Percentiles rank a stretch among this genome's conserved stretches.
phyloP scores from a whole-genome alignment of 2,797 vertebrate species.

The Hephaestus fuliginosus region DNA sequence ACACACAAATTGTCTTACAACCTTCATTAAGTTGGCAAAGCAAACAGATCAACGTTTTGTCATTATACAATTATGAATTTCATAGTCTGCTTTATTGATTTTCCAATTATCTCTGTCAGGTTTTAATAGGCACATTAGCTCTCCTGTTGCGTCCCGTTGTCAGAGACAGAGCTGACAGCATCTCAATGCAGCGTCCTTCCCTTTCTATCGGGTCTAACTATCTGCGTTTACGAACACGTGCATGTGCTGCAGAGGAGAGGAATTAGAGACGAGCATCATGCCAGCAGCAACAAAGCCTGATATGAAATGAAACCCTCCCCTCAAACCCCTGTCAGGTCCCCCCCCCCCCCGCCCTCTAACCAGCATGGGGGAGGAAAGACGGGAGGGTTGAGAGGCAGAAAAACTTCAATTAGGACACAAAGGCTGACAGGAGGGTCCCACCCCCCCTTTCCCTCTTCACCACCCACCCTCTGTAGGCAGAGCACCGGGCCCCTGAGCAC shows the following conservation, averaged over 20 bases:
- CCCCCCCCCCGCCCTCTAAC: slow-evolving; percentile 49
- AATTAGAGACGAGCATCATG: slow-evolving; percentile 58
- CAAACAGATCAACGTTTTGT: slow-evolving; percentile 13
- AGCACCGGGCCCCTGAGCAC: slow-evolving; percentile 61
- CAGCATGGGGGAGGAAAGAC: slow-evolving; percentile 60
- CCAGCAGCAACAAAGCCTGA: slow-evolving; percentile 73
- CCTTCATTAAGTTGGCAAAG: not conserved
- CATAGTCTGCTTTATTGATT: slow-evolving; percentile 39
- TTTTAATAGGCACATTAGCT: slow-evolving; percentile 44
- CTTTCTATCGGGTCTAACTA: slow-evolving; percentile 20
- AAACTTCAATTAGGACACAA: slow-evolving; percentile 88
- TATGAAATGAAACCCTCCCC: slow-evolving; percentile 62
- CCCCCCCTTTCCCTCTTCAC: not conserved
- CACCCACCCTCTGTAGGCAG: slow-evolving; percentile 41
- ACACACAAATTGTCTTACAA: not conserved
- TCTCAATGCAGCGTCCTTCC: slow-evolving; percentile 9
- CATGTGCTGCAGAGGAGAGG: slow-evolving; percentile 38
- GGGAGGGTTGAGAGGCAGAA: slow-evolving; percentile 74
- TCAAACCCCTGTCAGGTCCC: slow-evolving; percentile 52
- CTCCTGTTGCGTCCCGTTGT: slow-evolving; percentile 46
- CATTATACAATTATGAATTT: slow-evolving; percentile 18
- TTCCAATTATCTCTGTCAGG: slow-evolving; percentile 30
- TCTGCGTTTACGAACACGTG: slow-evolving; percentile 35
- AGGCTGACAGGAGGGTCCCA: slow-evolving; percentile 76
- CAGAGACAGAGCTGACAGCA: slow-evolving; percentile 29